These are phyloP conservation scores for Cecropterus lyciades DNA, from an alignment of 1,140 invertebrate species.

Conservation along the genomic window DNA sequence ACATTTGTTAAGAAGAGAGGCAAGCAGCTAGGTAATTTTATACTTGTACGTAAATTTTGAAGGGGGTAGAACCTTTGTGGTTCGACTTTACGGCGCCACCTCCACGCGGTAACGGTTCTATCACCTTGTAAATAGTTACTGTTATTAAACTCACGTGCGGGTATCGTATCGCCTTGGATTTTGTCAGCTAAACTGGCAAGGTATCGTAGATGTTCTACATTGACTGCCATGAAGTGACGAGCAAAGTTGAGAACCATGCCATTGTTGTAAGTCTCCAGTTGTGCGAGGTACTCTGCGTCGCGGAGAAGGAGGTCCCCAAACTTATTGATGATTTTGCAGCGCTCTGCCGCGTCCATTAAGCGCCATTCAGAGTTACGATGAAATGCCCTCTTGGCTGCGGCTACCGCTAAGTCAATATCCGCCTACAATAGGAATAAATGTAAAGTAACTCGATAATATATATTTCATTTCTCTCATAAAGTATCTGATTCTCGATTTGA, in stretches of 20 bases:
- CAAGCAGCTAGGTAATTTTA: too few relatives aligned
- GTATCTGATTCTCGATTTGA: too few relatives aligned
- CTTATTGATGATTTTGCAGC: constrained; percentile 82
- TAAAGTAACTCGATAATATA: too few relatives aligned
- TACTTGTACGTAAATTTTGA: too few relatives aligned
- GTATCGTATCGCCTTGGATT: constrained; percentile 85
- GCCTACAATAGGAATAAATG: constrained; percentile 63
- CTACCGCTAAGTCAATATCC: constrained; percentile 92
- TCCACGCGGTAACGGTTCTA: too few relatives aligned
- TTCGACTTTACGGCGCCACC: too few relatives aligned
- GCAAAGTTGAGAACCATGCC: constrained; percentile 81
- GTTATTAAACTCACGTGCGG: constrained; percentile 40
- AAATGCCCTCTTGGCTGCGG: constrained; percentile 90
- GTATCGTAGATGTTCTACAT: constrained; percentile 83
- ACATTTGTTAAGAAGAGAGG: too few relatives aligned
- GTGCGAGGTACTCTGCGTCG: constrained; percentile 87
- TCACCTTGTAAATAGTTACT: too few relatives aligned
- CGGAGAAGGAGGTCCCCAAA: constrained; percentile 89
- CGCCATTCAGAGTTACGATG: constrained; percentile 88
- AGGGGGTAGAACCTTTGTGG: too few relatives aligned
- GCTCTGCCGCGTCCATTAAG: constrained; percentile 87
- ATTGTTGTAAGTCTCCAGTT: constrained; percentile 81
- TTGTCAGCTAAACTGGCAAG: constrained; percentile 85
- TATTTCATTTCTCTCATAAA: too few relatives aligned
- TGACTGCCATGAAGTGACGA: constrained; percentile 85